Base-by-base conservation (phyloP, 64 coral and sea anemone species). In the Stylophora pistillata region DNA sequence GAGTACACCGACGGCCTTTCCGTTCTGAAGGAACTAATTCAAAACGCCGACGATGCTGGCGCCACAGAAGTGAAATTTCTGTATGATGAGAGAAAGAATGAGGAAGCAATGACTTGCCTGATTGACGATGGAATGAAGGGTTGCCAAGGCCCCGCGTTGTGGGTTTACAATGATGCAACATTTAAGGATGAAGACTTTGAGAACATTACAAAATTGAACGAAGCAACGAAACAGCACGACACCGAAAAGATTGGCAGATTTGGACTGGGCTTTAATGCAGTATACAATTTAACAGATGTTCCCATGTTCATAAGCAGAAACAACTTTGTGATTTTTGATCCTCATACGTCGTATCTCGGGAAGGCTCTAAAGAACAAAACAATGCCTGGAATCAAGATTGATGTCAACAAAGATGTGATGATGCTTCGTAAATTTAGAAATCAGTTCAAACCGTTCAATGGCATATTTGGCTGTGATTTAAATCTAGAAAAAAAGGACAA, bases 181-280 rank as follows among this genome's bases (percentile, higher is more conserved):
- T 82, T 82, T n/a, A 64, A 65, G 25, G 93, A 98, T n/a, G 89
- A 92, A 80, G 96, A 98, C 74, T 98, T 94, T 61, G 85, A 87
- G 75, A 94, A 94, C 87, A 91, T 98, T 15, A 86, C 88, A 26
- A 94, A 94, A 27, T 71, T 98, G n/a, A 98, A 89, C 75, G 88
- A 79, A 86, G 93, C 89, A 57, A 87, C 89, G 14, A 98, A 98
- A 85, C 75, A 72, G 47, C 76, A 92, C 15, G 89, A 98, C 52
- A 85, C 86, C 17, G 63, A 82, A 34, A 98, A 98, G 71, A 94
- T 98, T 68, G 96, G 96, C 34, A 81, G 96, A 55, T 98, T 98
- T 74, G 96, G 96, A 65, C 86, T 98, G 71, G 96, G 96, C 26
- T 98, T 98, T 75, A 98, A 94, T 85, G 88, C 96, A 30, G 96